Base-by-base conservation (phyloP, 2,888 invertebrate species). In the Drosophila kuntzei region DNA sequence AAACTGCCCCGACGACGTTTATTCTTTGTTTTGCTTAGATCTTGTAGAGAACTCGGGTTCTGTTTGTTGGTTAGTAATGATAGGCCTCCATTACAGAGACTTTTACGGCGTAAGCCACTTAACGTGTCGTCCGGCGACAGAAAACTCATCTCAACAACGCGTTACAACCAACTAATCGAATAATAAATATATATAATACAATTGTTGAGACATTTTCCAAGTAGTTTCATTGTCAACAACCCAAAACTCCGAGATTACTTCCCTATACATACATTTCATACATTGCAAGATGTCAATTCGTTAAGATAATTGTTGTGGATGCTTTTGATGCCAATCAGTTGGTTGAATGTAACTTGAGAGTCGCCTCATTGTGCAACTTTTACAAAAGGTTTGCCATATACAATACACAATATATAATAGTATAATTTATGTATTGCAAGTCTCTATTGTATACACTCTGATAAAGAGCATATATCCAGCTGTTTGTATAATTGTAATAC, bases 1-100 rank as follows among this genome's bases (percentile, higher is more conserved):
- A 90, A 91, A 76, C 91, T 92, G 51, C 91, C 91, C 16, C 91
- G 87, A 53, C 91, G 84, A 2, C 90, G 78, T 51, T 90, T 90
- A 69, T 91, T 90, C 67, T 90, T 91, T 16, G 80, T 80, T 79
- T 90, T 90, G 61, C 78, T 88, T 0, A 88, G 79, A 39, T 85
- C 80, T 29, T 83, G 76, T 44, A 72, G 64, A 16, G 78, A 71
- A 54, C 70, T 80, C 39, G 79, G 78, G n/a, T 75, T 61, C 14
- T 72, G 63, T 51, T 71, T 61, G 44, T 62, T 74, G 16, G 88
- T 73, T 27, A 90, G 65, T 20, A 88, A 77, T 46, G 90, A 74
- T 32, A 91, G 77, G 1, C 90, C 79, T 46, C 90, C 91, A 75
- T 90, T 91, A 59, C 91, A 91, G 14, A 92, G 81, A 74, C 91